Percentiles rank a stretch among this genome's conserved stretches.
phyloP scores from a whole-genome alignment of 1,140 invertebrate genomes.

The Gryllus bimaculatus region DNA sequence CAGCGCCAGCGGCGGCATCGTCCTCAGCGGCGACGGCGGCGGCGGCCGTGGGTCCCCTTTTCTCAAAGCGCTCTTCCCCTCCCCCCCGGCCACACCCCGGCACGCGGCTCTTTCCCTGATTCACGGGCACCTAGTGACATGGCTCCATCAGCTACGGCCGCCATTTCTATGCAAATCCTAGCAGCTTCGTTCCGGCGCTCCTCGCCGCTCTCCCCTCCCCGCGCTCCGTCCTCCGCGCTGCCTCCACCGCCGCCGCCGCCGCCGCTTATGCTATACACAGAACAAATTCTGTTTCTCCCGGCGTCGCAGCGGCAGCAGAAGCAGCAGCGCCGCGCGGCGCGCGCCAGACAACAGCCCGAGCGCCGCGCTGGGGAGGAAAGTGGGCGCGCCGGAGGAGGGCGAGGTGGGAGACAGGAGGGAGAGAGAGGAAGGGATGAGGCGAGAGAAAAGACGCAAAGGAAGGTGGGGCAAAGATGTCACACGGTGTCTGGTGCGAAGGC shows the following conservation, averaged over 20 bases:
- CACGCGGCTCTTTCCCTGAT: slow-evolving; percentile 10
- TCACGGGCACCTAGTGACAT: slow-evolving; percentile 20
- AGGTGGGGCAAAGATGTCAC: too few species aligned
- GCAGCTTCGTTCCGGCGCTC: not conserved
- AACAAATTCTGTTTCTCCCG: slow-evolving; percentile 13
- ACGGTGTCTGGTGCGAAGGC: too few species aligned
- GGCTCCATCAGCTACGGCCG: slow-evolving; percentile 20
- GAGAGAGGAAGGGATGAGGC: too few species aligned
- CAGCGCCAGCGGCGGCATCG: too few species aligned
- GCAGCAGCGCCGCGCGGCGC: too few species aligned
- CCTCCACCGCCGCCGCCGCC: not conserved
- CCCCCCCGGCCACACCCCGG: not conserved
- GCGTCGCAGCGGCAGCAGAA: not conserved
- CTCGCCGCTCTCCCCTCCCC: not conserved
- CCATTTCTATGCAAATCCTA: slow-evolving; percentile 21
- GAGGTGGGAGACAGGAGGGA: too few species aligned
- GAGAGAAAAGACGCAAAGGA: not conserved
- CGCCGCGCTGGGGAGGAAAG: not conserved
- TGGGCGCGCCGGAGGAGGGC: not conserved
- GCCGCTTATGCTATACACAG: not conserved
- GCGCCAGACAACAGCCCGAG: too few species aligned
- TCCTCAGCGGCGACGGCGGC: too few species aligned
- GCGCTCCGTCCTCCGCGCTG: slow-evolving; percentile 13
- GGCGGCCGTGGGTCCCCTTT: too few species aligned
- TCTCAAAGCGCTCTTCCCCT: not conserved